Evolutionary conservation across 2,113 vertebrate species (phyloP), one percentile per base, ranked within the genome.

Genomic region (Rhabdornis inornatus): DNA sequence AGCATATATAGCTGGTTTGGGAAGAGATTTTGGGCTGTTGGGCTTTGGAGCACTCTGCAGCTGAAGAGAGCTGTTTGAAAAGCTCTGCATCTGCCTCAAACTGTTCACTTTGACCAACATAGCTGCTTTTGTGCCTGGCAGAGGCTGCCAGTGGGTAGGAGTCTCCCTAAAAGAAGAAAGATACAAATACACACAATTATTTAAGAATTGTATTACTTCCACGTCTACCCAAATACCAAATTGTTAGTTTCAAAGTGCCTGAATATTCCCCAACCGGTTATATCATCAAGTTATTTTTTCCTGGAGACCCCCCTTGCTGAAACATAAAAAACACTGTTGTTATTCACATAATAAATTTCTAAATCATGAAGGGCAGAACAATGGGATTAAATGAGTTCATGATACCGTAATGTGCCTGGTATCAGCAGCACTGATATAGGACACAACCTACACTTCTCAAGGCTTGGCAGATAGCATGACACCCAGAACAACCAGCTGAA

Each of bases 51-150:
- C 79, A 31, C 81, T 93, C 59, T 97, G 98, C 70, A 97, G 71
- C 59, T 94, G 89, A 47, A 97, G 83, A 2, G 96, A 96, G 56
- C 70, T 96, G 81, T 80, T 72, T 44, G 98, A 95, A 71, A 95
- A 94, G 60, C 83, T 87, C 52, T 98, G 94, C 14, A 97, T 96
- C 91, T 90, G 97, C 87, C 97, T 97, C 84, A 97, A 91, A 91
- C 98, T 98, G 96, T 98, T 98, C 75, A 99, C 98, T 96, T 99
- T 99, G 88, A 99, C 98, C 96, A 99, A 92, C 98, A 99, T 98
- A 75, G 98, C 97, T 68, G 99, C 98, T 97, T 99, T 99, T 0
- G 98, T 98, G 55, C 98, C 98, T 40, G 98, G 98, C 39, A 97
- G 61, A 49, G 99, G 98, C 96, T 99, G 98, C 99, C 98, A 99